Evolutionary conservation across 23 tunicate species (phyloP), one percentile per base, ranked within the genome.

Genomic region (Halocynthia aurantium): DNA sequence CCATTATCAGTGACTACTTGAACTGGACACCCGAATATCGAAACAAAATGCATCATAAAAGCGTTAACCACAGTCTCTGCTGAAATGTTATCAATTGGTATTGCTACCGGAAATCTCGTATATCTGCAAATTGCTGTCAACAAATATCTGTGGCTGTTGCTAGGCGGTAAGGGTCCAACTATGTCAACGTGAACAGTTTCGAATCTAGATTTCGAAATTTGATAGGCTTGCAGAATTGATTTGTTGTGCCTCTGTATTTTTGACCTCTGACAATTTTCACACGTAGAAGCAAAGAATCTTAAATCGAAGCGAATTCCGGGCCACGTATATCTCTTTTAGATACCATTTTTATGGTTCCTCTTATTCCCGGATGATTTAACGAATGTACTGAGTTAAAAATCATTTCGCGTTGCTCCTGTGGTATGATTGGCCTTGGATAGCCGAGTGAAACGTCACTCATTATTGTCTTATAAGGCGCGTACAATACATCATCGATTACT

Each of bases 41-140:
- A 53, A 12, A 83, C 63, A 52, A 57, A 83, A 51, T 77, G 70
- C 44, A 83, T 17, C 10, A 76, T 21, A 22, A 83, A 83, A 6
- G 87, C 87, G 61, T 83, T 61, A 0, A 52, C 82, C 12, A 60
- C 61, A 22, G 70, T 49, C 15, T 68, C 52, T 21, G 87, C 81
- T 18, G 87, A 76, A 70, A 83, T 83, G 63, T 83, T 20, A n/a
- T 20, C 9, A 15, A 83, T 31, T 5, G 87, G 82, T 6, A 77
- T 58, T 17, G 77, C 87, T 22, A 51, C 75, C 7, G 52, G 18
- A 70, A 70, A 83, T 9, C 82, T 6, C 12, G 80, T 67, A 56
- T 21, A 77, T 6, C 87, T 40, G 58, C 69, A 73, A 56, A 57
- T 40, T 53, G 60, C 50, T 11, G 70, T 76, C 15, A 76, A 50